Evolutionary conservation across 2,888 invertebrate species (phyloP).

Genomic region (Drosophila pegasa): DNA sequence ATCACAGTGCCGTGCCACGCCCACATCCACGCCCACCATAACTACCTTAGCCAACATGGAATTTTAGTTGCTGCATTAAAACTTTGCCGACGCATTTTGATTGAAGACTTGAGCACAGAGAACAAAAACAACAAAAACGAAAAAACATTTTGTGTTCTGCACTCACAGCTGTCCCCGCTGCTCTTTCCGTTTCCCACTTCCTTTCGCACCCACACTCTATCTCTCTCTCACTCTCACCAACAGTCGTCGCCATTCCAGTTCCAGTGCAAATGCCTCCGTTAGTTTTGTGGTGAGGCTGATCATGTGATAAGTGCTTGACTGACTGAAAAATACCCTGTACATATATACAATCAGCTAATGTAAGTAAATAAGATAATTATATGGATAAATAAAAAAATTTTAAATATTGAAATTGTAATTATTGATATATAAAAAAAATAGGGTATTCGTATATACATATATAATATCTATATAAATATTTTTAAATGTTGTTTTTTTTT

Average conservation of each 20-base stretch:
- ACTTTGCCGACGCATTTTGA: slow-evolving; percentile 77
- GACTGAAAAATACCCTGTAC: not conserved
- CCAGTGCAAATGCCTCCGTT: slow-evolving; percentile 3
- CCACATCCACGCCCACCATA: slow-evolving; percentile 16
- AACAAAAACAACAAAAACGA: slow-evolving; percentile 25
- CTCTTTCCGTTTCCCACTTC: not conserved
- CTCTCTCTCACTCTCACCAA: not conserved
- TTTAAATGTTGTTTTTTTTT: too few species aligned
- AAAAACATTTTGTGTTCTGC: slow-evolving; percentile 18
- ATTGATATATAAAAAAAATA: too few species aligned
- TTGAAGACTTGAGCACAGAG: slow-evolving; percentile 67
- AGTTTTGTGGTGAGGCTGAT: slow-evolving; percentile 13
- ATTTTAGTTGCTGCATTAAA: slow-evolving; percentile 61
- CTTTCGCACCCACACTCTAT: not conserved
- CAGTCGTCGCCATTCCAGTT: slow-evolving; percentile 1
- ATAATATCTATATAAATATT: not conserved
- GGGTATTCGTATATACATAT: too few species aligned
- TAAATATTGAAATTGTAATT: too few species aligned
- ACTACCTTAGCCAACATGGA: slow-evolving; percentile 2
- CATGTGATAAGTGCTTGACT: too few species aligned
- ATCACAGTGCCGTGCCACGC: slow-evolving; percentile 60
- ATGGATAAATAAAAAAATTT: not conserved
- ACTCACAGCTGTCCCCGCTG: not conserved
- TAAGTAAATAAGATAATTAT: not conserved
- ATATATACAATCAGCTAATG: not conserved